These are phyloP conservation scores for Gobius niger DNA, from an alignment of 2,113 vertebrate genomes.

Conservation along the genomic window DNA sequence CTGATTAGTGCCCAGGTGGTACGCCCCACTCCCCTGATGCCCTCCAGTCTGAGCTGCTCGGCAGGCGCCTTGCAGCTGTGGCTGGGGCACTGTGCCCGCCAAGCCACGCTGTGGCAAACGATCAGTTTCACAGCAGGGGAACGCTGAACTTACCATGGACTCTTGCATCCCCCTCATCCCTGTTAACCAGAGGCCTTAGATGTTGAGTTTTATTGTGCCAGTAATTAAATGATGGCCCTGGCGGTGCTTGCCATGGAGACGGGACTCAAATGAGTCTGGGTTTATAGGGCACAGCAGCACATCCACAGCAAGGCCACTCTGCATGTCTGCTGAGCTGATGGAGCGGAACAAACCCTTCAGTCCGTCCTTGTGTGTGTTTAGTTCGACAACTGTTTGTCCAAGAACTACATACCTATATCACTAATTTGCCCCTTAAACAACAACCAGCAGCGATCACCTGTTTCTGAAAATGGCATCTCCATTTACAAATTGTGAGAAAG, in stretches of 20 bases:
- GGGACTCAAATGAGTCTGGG: conserved; percentile 40
- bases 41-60: conserved; percentile 29
- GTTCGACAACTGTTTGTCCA: conserved; percentile 18
- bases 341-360: conserved; percentile 27
- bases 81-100: conserved; percentile 40
- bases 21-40: conserved; percentile 28
- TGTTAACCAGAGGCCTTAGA: conserved; percentile 48
- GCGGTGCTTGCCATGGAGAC: conserved; percentile 54
- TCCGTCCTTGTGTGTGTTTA: conserved; percentile 10
- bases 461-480: neutral
- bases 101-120: conserved; percentile 40
- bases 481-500: conserved; percentile 1
- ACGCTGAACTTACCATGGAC: conserved; percentile 43
- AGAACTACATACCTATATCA: neutral
- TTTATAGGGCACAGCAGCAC: conserved; percentile 49
- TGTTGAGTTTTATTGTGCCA: conserved; percentile 61
- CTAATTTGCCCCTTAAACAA: too few relatives aligned
- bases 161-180: conserved; percentile 27
- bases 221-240: conserved; percentile 62
- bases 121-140: conserved; percentile 49
- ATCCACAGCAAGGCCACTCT: conserved; percentile 31
- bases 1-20: conserved; percentile 55
- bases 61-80: conserved; percentile 50
- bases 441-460: neutral
- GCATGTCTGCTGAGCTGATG: conserved; percentile 23